Evolutionary conservation across 2,888 invertebrate genomes (phyloP), one percentile per base, ranked within the genome.

Genomic region (Agonopterix arenella): DNA sequence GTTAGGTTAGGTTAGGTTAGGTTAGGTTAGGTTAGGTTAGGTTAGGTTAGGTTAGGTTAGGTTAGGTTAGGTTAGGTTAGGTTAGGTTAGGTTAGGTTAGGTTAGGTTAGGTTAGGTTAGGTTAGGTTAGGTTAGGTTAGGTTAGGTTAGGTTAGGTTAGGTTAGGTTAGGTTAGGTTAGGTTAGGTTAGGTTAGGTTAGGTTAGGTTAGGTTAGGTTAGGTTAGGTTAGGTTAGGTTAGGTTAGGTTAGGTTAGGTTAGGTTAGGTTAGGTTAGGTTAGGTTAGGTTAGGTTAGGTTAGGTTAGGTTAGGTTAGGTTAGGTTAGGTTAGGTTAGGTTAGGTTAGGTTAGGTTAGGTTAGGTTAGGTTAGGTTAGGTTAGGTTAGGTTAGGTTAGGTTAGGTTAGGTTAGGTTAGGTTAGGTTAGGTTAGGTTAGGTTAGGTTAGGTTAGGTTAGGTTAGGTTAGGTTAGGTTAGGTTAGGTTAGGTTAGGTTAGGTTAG

Each of bases 381-480:
- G 48, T 51, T 51, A 48, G 48, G 51, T 51, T 50, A 46, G 46
- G 42, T 49, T 45, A 45, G 49, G 45, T 49, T 50, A 46, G 46
- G 49, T 50, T 50, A 46, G 46, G 49, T 50, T 50, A 50, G 49
- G 49, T 50, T 50, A 46, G 49, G 49, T 50, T 50, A 50, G 49
- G 49, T n/a, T n/a, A 46, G 49, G 46, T 50, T 50, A 50, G 49
- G 49, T 50, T 50, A 46, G 49, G 49, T 46, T 50, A 50, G 49
- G 49, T 50, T 46, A 43, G 49, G 46, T 50, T 46, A 46, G 49
- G 46, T 46, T 49, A 41, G 49, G 49, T 49, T 45, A 45, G 45
- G 57, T 55, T 55, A 55, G 53, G 54, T 55, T 55, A 53, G 54
- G 57, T 55, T 57, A 53, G 57, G 53, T 57, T 57, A 57, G 57